Percentiles rank a stretch among this genome's conserved stretches.
phyloP scores from a whole-genome alignment of 1,140 invertebrate genomes.

The Globodera ellingtonae region DNA sequence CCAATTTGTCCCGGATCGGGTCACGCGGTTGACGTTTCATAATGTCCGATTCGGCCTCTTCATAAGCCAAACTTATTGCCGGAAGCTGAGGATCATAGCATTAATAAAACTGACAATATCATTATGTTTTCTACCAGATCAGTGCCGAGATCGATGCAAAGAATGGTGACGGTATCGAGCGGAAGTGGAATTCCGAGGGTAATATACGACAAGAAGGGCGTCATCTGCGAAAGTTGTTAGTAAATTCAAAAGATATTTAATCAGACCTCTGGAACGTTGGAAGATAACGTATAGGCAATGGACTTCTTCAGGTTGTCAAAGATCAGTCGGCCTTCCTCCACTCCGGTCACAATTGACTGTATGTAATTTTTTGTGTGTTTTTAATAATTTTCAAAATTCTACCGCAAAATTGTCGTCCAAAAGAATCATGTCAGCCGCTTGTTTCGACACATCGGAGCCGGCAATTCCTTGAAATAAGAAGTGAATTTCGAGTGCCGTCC shows the following conservation, averaged over 20 bases:
- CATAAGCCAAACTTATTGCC: slow-evolving; percentile 97
- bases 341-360: slow-evolving; percentile 92
- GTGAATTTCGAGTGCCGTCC: not conserved
- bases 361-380: not conserved
- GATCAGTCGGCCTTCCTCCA: slow-evolving; percentile 96
- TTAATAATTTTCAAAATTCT: not conserved
- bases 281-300: slow-evolving; percentile 97
- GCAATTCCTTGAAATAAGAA: slow-evolving; percentile 76
- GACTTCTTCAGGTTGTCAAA: slow-evolving; percentile 99
- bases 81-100: slow-evolving; percentile 75
- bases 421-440: slow-evolving; percentile 99
- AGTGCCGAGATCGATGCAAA: slow-evolving; percentile 99
- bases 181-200: slow-evolving; percentile 93
- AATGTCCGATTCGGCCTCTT: slow-evolving; percentile 95
- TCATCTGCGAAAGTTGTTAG: slow-evolving; percentile 71
- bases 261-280: slow-evolving; percentile 87
- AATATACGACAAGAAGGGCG: slow-evolving; percentile 96
- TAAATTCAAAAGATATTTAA: not conserved
- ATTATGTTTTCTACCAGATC: slow-evolving; percentile 77
- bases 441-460: slow-evolving; percentile 97
- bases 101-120: not conserved
- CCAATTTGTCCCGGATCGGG: slow-evolving; percentile 91
- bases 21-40: slow-evolving; percentile 97
- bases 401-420: slow-evolving; percentile 93
- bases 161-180: slow-evolving; percentile 95